Base-by-base conservation (phyloP, 2,888 invertebrate species). In the Herminia tarsipennalis region DNA sequence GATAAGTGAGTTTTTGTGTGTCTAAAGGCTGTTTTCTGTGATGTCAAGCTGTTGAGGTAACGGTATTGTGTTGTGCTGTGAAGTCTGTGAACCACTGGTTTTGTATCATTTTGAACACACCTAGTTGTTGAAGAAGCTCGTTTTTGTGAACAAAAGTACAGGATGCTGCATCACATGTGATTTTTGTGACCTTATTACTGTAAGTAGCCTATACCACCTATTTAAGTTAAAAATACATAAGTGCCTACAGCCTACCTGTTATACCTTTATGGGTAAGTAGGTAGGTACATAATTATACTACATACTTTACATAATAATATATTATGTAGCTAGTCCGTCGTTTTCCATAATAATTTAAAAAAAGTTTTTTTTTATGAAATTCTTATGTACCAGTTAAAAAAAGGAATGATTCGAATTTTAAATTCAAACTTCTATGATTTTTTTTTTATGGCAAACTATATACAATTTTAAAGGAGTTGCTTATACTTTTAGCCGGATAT, bases 51-150 rank as follows among this genome's bases (percentile, higher is more conserved):
- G 69, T 56, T 60, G 54, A 62, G 65, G 61, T 87, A 87, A 87
- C 87, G 87, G 87, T 82, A 86, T 77, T 68, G 74, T 70, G 61
- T 58, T 56, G 56, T 53, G 54, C 48, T 61, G 58, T 61, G 54
- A n/a, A n/a, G 45, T 46, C 45, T 59, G 56, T 66, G 67, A 64
- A 49, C 66, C 47, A 39, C 55, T 53, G 56, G 61, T 64, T 64
- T 56, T 70, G 71, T 81, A 73, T 81, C 73, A 82, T 78, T 83
- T 82, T 75, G 73, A 78, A 77, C 83, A 81, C 79, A 78, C 83
- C 83, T 86, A 76, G 63, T 68, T 58, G 56, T n/a, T 18, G 22
- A 46, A 54, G 45, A 67, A 76, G 81, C 75, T 74, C 73, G 78
- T 78, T 81, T 79, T 75, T 76, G 46, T 66, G 47, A 50, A 50